Base-by-base conservation (phyloP, 30 jellyfish, hydroid and myxozoan species). In the Mastigias papua region DNA sequence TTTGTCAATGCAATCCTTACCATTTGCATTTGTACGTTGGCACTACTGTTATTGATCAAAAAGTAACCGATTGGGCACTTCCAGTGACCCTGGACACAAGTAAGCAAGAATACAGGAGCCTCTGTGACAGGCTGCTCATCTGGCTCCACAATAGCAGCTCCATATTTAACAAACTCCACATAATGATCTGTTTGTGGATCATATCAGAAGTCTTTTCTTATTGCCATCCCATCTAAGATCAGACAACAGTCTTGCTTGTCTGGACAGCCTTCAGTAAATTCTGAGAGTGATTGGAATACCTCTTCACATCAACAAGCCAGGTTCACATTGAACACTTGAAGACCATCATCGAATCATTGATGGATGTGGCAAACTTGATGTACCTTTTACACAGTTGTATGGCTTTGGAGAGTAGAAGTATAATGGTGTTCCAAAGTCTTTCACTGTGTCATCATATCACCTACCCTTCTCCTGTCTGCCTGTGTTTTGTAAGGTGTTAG, bases 41-140 rank as follows among this genome's bases (percentile, higher is more conserved):
- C 82, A 61, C 42, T 6, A 17, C 17, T 5, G 32, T 80, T 63
- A 25, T 80, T 28, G 11, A 28, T 65, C 69, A 81, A 25, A 48
- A 81, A 81, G 21, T 63, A 81, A 15, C 75, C 73, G 11, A 81
- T 81, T 17, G 91, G 89, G 37, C 89, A 79, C 57, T 81, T 81
- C 91, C 91, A 81, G 21, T 81, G 91, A 29, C 84, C 75, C 29
- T 35, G 72, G 22, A 46, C 22, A 46, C 91, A 73, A 37, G 69
- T 84, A 0, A 66, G 74, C 74, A 66, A 37, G 31, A 81, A 81
- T 33, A 42, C 91, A 21, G 64, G 23, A 11, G 74, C 91, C 48
- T 81, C 91, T 0, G 91, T 26, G 4, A 86, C 91, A 20, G 42
- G 84, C 58, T 81, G 2, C 34, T 80, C 90, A 32, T 32, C 11